phyloP scores from a whole-genome alignment of 2,113 vertebrate species.

The Amphiprion percula region DNA sequence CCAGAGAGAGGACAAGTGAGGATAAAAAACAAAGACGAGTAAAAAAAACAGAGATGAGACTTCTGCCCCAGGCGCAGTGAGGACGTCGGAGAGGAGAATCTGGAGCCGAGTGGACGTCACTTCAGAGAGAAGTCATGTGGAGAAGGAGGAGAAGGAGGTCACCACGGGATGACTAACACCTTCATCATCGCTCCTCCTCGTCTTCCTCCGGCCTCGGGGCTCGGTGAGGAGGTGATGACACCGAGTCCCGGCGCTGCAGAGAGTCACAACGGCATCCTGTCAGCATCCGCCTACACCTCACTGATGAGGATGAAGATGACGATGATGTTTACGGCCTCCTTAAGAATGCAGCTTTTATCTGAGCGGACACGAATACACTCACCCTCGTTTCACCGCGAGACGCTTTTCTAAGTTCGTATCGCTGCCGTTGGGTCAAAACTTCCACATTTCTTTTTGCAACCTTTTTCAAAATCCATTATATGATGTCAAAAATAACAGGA shows the following conservation, averaged over 20 bases:
- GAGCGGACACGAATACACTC: slow-evolving; percentile 18
- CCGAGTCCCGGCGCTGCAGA: background rate
- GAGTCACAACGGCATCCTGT: slow-evolving; percentile 36
- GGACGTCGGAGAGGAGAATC: slow-evolving; percentile 5
- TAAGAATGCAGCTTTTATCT: background rate
- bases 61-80: slow-evolving; percentile 11
- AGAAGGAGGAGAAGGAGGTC: slow-evolving; percentile 44
- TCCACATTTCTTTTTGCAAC: slow-evolving; percentile 8
- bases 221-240: slow-evolving; percentile 65
- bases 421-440: background rate
- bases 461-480: slow-evolving; percentile 32
- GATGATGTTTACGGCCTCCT: slow-evolving; percentile 15
- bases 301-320: slow-evolving; percentile 22
- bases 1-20: background rate
- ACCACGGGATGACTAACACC: slow-evolving; percentile 65
- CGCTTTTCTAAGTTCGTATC: background rate
- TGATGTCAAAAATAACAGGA: slow-evolving; percentile 27
- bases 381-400: background rate
- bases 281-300: slow-evolving; percentile 28
- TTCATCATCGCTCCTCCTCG: slow-evolving; percentile 28
- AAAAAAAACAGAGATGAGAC: slow-evolving; percentile 17
- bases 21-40: background rate
- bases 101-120: slow-evolving; percentile 3
- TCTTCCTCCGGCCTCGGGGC: slow-evolving; percentile 41
- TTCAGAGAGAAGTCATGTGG: slow-evolving; percentile 19